These are phyloP conservation scores for Pachyramphus minor DNA, from an alignment of 2,113 vertebrate species.

Conservation along the genomic window DNA sequence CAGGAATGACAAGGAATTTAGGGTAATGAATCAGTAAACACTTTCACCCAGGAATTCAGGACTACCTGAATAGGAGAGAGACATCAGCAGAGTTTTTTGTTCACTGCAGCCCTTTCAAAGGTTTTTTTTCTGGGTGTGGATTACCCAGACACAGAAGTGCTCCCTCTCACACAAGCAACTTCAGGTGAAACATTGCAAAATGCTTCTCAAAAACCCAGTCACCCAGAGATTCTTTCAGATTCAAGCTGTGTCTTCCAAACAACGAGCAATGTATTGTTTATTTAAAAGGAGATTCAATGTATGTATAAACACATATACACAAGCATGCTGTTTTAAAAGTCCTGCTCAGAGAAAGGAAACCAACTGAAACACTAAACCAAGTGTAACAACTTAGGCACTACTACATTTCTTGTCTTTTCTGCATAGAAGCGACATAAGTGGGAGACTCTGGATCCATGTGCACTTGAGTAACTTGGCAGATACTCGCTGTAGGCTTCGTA, in stretches of 20 bases:
- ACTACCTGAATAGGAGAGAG: neutral
- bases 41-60: neutral
- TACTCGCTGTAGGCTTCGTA: neutral
- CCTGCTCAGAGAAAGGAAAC: neutral
- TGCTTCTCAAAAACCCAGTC: neutral
- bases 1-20: neutral
- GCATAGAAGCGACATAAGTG: neutral
- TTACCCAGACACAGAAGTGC: neutral
- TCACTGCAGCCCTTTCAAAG: neutral
- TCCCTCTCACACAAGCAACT: neutral
- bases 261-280: neutral
- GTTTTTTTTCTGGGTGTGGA: neutral
- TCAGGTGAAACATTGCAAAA: neutral
- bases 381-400: neutral
- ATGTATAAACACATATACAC: neutral
- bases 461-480: neutral
- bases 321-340: neutral
- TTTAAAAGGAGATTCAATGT: neutral
- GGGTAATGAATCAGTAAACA: neutral
- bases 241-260: neutral
- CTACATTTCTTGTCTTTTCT: neutral
- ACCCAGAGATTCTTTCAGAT: neutral
- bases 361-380: neutral
- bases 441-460: neutral
- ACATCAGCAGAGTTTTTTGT: neutral